Base-by-base conservation (phyloP, 2,797 vertebrate species). In the Myiothlypis coronata region DNA sequence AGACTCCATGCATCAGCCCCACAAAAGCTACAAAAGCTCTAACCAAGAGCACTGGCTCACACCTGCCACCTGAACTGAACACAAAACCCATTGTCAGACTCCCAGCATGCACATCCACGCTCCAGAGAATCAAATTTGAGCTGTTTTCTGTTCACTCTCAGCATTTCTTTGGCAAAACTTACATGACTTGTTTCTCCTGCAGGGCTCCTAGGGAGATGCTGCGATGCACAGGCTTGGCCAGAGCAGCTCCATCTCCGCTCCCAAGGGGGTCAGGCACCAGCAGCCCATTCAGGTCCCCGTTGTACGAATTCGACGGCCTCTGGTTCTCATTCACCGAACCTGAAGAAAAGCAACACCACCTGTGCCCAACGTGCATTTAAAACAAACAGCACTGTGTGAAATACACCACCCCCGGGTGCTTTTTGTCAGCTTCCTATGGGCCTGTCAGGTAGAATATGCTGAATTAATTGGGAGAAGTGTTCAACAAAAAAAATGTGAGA, bases 201-300 rank as follows among this genome's bases (percentile, higher is more conserved):
- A 98, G 69, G 57, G 97, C 98, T 95, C 98, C 96, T 84, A 98
- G 97, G 32, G 98, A 98, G 82, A 98, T 95, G 87, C 97, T 98
- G 61, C 98, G 98, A 87, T 98, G 94, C 82, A 97, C 90, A 6
- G 98, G 94, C 67, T 99, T 99, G 28, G 97, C 95, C 96, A 98
- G 87, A 49, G 98, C 64, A 22, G 97, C 93, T 69, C 97, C 96
- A 93, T 99, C 98, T 47, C 97, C 97, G 2, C 95, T 91, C 83
- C 97, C 98, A 2, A 99, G 96, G 68, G 99, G 97, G 24, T 99
- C 99, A 55, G 98, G 97, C 91, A 99, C 99, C 97, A 99, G 96
- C 78, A 99, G 97, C 8, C 99, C 99, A n/a, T 99, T 99, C 89
- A 99, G 98, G 91, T 99, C 99, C 75, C 99, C 99, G 35, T 99